These are phyloP conservation scores for Monarcha castaneiventris DNA, from an alignment of 2,113 vertebrate genomes.

Conservation along the genomic window DNA sequence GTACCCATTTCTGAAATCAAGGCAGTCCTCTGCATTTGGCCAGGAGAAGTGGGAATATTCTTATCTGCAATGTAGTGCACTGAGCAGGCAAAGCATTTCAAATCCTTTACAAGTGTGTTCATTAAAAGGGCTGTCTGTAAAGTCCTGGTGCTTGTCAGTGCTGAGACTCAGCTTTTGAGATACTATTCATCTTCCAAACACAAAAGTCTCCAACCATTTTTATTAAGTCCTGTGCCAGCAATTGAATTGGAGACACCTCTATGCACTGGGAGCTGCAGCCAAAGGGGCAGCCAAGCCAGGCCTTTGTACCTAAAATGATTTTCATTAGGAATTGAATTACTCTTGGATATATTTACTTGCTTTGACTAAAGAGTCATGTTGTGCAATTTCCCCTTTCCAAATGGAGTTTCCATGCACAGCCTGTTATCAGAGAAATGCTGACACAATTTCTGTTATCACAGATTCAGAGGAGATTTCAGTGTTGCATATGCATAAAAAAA, in stretches of 20 bases:
- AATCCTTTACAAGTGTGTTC: not conserved
- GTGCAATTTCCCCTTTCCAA: not conserved
- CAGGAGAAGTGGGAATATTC: not conserved
- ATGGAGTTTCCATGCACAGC: not conserved
- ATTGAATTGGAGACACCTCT: not conserved
- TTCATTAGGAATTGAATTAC: not conserved
- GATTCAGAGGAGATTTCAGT: not conserved
- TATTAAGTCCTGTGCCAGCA: not conserved
- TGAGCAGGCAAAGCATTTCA: not conserved
- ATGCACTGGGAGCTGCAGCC: not conserved
- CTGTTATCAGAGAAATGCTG: not conserved
- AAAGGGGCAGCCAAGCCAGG: not conserved
- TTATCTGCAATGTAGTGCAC: not conserved
- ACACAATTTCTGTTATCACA: not conserved
- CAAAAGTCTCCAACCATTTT: not conserved
- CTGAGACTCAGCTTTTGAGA: not conserved
- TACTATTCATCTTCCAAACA: not conserved
- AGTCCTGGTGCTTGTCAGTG: not conserved
- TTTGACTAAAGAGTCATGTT: not conserved
- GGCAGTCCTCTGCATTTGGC: not conserved
- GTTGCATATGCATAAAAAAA: not conserved
- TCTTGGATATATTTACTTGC: not conserved
- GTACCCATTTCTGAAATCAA: not conserved
- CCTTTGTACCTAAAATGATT: not conserved
- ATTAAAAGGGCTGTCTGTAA: not conserved